phyloP scores from a whole-genome alignment of 2,888 invertebrate genomes.

The Pharmacophagus antenor region DNA sequence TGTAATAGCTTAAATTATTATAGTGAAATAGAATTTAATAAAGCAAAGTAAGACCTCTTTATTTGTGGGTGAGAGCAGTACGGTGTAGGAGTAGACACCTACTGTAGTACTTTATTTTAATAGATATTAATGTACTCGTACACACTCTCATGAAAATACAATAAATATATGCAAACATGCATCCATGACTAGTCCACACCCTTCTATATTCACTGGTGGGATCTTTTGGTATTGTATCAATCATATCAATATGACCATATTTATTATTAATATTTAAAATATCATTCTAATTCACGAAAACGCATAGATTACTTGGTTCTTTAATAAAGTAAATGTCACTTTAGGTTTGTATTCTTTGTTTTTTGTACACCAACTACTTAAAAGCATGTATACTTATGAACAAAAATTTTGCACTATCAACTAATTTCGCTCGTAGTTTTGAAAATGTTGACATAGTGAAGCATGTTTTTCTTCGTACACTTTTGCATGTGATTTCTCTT shows the following conservation, averaged over 20 bases:
- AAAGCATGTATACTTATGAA: conserved; percentile 19
- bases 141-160: background rate
- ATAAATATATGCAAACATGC: no score
- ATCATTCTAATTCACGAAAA: no score
- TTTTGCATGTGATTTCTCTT: conserved; percentile 74
- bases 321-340: background rate
- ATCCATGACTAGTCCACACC: background rate
- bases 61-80: conserved; percentile 19
- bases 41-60: background rate
- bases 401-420: conserved; percentile 17
- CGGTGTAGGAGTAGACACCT: conserved; percentile 39
- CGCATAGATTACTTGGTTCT: background rate
- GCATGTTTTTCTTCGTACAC: conserved; percentile 72
- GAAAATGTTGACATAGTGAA: conserved; percentile 30
- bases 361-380: conserved; percentile 31
- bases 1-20: background rate
- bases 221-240: background rate
- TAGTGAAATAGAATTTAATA: background rate
- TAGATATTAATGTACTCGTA: background rate
- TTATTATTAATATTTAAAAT: no score
- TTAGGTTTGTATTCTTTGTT: background rate
- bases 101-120: conserved; percentile 9
- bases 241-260: background rate
- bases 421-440: conserved; percentile 5
- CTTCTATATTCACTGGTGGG: background rate